These are phyloP conservation scores for Myotis myotis DNA, from an alignment of 2,797 vertebrate species.

Conservation along the genomic window DNA sequence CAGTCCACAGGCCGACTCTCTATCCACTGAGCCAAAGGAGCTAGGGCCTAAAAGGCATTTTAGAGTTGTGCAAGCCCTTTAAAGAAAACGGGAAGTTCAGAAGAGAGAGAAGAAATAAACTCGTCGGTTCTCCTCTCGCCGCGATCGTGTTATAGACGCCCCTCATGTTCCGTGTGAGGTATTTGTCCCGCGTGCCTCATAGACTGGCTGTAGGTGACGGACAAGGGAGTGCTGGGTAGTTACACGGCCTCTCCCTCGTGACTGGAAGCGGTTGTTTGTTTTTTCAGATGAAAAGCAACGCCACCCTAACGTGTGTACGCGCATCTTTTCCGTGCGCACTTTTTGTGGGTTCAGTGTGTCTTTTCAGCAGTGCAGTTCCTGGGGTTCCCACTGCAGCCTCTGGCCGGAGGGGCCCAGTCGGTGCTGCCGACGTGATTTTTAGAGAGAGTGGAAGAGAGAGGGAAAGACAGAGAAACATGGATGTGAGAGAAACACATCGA, in stretches of 20 bases:
- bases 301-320: not conserved
- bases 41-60: not conserved
- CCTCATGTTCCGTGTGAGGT: not conserved
- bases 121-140: not conserved
- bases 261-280: not conserved
- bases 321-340: not conserved
- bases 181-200: not conserved
- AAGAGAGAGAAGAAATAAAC: not conserved
- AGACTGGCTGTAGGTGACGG: no score
- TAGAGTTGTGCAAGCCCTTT: not conserved
- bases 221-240: no score
- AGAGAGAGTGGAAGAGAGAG: no score
- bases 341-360: not conserved
- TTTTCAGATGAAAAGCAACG: not conserved
- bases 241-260: not conserved
- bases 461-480: no score
- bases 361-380: not conserved
- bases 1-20: no score
- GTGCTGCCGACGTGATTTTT: not conserved
- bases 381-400: not conserved
- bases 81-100: not conserved
- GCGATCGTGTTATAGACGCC: fast-evolving
- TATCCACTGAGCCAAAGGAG: no score
- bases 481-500: no score
- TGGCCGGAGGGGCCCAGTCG: not conserved